Evolutionary conservation across 2,113 vertebrate species (phyloP).

Genomic region (Indri indri): DNA sequence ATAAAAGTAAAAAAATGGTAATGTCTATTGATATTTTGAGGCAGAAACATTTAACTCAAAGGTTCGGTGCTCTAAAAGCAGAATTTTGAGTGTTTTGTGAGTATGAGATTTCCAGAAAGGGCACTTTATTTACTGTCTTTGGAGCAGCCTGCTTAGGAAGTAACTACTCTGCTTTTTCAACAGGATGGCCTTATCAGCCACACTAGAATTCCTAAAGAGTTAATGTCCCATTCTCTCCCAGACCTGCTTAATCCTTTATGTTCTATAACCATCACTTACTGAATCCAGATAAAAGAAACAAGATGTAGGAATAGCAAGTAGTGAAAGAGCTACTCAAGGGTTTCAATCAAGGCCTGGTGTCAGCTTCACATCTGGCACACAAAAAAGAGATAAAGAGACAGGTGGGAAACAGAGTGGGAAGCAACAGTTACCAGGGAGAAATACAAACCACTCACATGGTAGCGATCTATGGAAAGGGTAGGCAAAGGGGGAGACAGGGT

Average conservation of each 20-base stretch:
- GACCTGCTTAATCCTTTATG: constrained; percentile 24
- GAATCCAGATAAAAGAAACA: constrained; percentile 61
- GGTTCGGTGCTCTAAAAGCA: neutral
- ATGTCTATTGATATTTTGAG: neutral
- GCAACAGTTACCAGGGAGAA: neutral
- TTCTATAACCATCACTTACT: constrained; percentile 52
- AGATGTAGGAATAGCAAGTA: constrained; percentile 43
- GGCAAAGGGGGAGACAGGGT: neutral
- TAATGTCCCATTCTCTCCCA: constrained; percentile 17
- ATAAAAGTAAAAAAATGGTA: neutral
- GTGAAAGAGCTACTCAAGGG: neutral
- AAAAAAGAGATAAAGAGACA: neutral
- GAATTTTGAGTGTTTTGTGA: neutral
- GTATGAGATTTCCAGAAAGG: neutral
- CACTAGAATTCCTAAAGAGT: constrained; percentile 41
- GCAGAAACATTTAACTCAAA: neutral
- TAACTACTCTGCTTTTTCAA: neutral
- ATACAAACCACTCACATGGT: neutral
- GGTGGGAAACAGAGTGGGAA: neutral
- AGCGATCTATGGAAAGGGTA: neutral
- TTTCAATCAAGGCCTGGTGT: constrained; percentile 40
- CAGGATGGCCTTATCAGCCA: neutral
- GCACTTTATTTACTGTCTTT: neutral
- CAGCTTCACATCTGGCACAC: neutral
- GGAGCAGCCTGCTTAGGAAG: neutral